Evolutionary conservation across 2,113 vertebrate genomes (phyloP), one percentile per base, ranked within the genome.

Genomic region (Seriola dumerili): DNA sequence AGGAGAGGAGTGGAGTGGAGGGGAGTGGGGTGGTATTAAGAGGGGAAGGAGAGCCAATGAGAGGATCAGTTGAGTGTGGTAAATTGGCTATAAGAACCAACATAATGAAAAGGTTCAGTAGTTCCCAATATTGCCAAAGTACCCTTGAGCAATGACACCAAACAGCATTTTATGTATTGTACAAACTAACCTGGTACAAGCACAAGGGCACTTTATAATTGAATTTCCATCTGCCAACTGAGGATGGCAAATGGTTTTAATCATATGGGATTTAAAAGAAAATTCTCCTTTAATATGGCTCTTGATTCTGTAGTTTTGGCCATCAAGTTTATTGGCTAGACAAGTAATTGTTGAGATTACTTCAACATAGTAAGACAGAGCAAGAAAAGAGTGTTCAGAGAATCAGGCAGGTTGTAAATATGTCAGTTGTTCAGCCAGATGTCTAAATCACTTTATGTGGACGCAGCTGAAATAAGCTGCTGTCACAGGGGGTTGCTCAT

Each of bases 41-140:
- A 74, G 52, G 14, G 11, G 34, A 58, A 55, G 25, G 58, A 76
- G 62, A 80, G 57, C 80, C 50, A 72, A 48, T 50, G 52, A 75
- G 69, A 87, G 17, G 48, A 40, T 70, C 29, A 55, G 50, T 40
- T 73, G 71, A 88, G 80, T 81, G 80, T 34, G 52, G 69, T 55
- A 78, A 68, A 80, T 85, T 68, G 63, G 54, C 66, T 73, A 64
- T 64, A 83, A 83, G 46, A 83, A 52, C 44, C n/a, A 72, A 75
- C 72, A 63, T 84, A 78, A 90, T 75, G 67, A 78, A 81, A 83
- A 83, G 50, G 80, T 84, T 80, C 54, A 83, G 34, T 63, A 81
- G 38, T 66, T 75, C 40, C 42, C 40, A 69, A 65, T 67, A 58
- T 52, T 78, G n/a, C 44, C 14, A 58, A 65, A 81, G 80, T 78